Percentiles rank a stretch among this genome's conserved stretches.
phyloP scores from a whole-genome alignment of 2,797 vertebrate species.

The Neoniphon sammara region DNA sequence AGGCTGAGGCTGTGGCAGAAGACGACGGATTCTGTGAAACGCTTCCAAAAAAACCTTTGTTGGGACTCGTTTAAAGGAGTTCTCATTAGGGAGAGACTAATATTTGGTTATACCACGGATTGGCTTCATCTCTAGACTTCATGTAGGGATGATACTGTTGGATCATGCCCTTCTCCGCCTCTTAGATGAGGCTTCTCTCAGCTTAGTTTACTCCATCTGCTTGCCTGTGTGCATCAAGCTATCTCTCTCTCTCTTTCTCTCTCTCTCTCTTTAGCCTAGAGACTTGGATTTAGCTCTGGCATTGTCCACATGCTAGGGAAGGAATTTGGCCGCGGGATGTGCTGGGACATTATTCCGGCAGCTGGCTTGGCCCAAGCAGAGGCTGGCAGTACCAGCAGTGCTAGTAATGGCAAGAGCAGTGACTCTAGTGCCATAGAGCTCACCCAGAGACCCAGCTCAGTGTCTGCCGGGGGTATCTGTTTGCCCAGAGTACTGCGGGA shows the following conservation, averaged over 20 bases:
- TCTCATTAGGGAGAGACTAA: constrained; percentile 46
- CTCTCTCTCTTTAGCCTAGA: constrained; percentile 42
- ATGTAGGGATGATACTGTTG: constrained; percentile 18
- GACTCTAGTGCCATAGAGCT: constrained; percentile 38
- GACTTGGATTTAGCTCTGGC: constrained; percentile 62
- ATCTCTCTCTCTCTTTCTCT: constrained; percentile 43
- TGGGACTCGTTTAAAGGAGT: constrained; percentile 28
- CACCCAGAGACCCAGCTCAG: constrained; percentile 41
- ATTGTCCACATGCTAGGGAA: constrained; percentile 67
- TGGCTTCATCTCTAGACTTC: constrained; percentile 28
- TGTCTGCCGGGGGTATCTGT: constrained; percentile 25
- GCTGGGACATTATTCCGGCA: constrained; percentile 63
- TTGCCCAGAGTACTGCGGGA: constrained; percentile 2
- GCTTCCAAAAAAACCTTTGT: constrained; percentile 41
- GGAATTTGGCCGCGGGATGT: constrained; percentile 68
- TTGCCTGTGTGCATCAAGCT: constrained; percentile 53
- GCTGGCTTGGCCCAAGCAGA: constrained; percentile 64
- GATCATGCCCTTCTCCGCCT: constrained; percentile 39
- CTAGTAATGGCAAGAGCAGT: constrained; percentile 35
- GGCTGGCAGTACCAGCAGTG: constrained; percentile 49
- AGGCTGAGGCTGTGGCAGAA: background rate
- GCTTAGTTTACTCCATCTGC: constrained; percentile 69
- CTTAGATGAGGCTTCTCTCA: constrained; percentile 49
- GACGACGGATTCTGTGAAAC: constrained; percentile 34
- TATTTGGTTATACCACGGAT: constrained; percentile 55